Conservation (phyloP, 2,888 invertebrate species). For the Drosophila hamatofila region DNA sequence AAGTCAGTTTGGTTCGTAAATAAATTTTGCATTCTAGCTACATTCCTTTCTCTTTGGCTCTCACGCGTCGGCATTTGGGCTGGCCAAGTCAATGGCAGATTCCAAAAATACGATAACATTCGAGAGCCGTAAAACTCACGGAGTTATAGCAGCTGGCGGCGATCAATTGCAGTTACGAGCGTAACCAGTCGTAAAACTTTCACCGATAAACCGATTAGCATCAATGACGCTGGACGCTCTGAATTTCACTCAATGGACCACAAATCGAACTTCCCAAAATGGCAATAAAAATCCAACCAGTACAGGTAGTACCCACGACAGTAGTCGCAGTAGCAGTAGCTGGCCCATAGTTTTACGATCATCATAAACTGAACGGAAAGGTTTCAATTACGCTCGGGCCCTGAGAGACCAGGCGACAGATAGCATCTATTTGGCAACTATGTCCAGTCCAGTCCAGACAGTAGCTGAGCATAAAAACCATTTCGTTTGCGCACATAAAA, state of each 20-base stretch:
- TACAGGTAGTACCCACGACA: conserved; percentile 42
- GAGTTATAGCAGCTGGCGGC: conserved; percentile 26
- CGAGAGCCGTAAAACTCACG: conserved; percentile 39
- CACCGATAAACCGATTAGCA: conserved; percentile 70
- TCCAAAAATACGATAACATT: conserved; percentile 45
- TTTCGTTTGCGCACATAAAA: conserved; percentile 51
- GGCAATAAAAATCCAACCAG: conserved; percentile 31
- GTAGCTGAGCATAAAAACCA: conserved; percentile 58
- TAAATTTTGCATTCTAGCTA: conserved; percentile 9
- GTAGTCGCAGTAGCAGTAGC: conserved; percentile 42
- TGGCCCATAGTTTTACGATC: conserved; percentile 62
- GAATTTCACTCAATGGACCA: conserved; percentile 57
- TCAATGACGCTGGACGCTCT: conserved; percentile 42
- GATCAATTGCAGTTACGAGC: conserved; percentile 49
- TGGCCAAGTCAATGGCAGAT: conserved; percentile 29
- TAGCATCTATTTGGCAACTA: conserved; percentile 41
- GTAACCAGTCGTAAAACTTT: conserved; percentile 72
- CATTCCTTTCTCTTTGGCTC: conserved; percentile 17
- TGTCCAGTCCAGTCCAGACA: conserved; percentile 29
- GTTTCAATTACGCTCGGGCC: conserved; percentile 63
- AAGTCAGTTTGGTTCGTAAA: neutral
- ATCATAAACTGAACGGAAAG: conserved; percentile 57
- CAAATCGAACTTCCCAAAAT: conserved; percentile 57
- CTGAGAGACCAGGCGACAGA: conserved; percentile 33
- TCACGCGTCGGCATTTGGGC: conserved; percentile 21